Evolutionary conservation across 2,888 invertebrate species (phyloP).

Genomic region (Yponomeuta evonymella): DNA sequence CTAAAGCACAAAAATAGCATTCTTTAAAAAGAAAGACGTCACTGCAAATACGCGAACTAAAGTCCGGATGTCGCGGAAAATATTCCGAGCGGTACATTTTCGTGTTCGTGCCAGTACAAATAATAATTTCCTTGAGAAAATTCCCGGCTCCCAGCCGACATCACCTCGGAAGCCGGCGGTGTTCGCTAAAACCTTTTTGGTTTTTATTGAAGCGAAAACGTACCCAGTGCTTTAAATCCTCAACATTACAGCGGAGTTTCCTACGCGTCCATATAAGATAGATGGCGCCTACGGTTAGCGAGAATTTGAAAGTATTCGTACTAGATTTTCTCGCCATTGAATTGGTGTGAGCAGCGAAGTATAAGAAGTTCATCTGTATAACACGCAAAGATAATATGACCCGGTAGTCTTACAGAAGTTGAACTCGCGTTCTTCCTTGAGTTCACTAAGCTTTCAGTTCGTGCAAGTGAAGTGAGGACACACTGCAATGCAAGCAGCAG

Average conservation of each 20-base stretch:
- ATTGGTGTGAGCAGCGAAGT: not conserved
- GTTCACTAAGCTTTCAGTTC: no score
- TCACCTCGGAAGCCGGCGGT: slow-evolving; percentile 18
- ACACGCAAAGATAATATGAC: no score
- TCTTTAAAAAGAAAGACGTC: not conserved
- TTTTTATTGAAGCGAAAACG: slow-evolving; percentile 26
- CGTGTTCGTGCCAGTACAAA: slow-evolving; percentile 6
- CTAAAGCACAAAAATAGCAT: not conserved
- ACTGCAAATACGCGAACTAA: not conserved
- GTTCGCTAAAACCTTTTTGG: slow-evolving; percentile 26
- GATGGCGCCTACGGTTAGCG: slow-evolving; percentile 2
- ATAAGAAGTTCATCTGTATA: not conserved
- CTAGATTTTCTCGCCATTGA: not conserved
- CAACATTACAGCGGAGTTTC: slow-evolving; percentile 25
- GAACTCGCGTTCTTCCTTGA: no score
- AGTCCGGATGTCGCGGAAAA: not conserved
- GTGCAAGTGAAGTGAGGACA: no score
- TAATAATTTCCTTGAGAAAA: slow-evolving; percentile 13
- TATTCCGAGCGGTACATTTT: not conserved
- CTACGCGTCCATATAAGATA: slow-evolving; percentile 27
- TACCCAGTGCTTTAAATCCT: slow-evolving; percentile 27
- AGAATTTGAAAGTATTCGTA: not conserved
- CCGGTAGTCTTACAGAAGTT: no score
- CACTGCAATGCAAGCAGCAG: no score
- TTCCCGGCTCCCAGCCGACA: not conserved